phyloP scores from a whole-genome alignment of 2,113 vertebrate genomes.

The Tympanuchus pallidicinctus region DNA sequence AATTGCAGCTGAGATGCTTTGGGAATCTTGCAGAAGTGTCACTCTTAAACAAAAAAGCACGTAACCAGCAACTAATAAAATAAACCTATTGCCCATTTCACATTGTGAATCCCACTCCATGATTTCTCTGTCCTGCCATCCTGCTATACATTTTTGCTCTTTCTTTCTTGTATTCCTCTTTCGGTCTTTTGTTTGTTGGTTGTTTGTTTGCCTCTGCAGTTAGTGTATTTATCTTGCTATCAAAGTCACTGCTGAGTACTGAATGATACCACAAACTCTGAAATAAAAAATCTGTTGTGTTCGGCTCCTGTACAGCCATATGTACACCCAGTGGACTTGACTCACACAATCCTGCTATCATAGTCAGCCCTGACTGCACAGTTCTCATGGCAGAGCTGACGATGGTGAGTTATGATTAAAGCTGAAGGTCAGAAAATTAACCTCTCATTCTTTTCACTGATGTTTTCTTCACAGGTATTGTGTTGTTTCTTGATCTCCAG shows the following conservation, averaged over 20 bases:
- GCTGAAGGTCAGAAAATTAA: background rate
- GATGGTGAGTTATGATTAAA: background rate
- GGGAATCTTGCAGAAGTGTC: background rate
- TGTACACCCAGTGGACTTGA: background rate
- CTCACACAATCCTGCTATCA: background rate
- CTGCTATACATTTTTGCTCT: background rate
- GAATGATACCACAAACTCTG: background rate
- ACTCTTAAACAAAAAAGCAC: background rate
- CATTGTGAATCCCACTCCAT: rapidly evolving
- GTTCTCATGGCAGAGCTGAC: background rate
- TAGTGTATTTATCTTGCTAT: background rate
- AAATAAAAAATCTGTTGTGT: background rate
- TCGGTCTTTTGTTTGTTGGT: background rate
- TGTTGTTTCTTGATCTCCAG: background rate
- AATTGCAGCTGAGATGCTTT: background rate
- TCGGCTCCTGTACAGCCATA: background rate
- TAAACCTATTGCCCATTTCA: background rate
- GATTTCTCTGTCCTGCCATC: background rate
- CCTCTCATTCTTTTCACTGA: background rate
- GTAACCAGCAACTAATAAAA: background rate
- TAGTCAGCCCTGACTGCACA: background rate
- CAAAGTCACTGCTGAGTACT: background rate
- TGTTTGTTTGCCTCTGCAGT: background rate
- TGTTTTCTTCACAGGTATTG: rapidly evolving
- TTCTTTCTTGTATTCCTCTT: background rate